A percentile compares a stretch with the other conserved stretches of the same genome.
Evolutionary conservation across 2,888 invertebrate genomes (phyloP).

Genomic region (Aleiodes alternator): DNA sequence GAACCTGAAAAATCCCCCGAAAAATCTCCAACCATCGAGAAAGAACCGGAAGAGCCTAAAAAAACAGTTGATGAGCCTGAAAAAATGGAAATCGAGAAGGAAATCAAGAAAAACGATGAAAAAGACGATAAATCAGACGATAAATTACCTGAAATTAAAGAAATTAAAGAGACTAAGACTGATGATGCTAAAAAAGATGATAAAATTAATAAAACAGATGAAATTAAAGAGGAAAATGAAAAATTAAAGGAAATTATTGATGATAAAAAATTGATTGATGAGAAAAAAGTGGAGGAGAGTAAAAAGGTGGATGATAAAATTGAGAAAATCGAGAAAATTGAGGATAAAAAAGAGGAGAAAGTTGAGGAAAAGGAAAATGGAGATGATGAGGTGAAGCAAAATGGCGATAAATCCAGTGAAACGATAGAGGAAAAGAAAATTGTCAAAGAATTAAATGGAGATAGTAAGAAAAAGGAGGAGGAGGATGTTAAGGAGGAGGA

Average conservation of each 20-base stretch:
- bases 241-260: constrained; percentile 53
- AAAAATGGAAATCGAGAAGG: constrained; percentile 57
- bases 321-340: constrained; percentile 41
- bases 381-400: constrained; percentile 54
- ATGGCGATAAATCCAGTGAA: constrained; percentile 56
- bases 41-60: constrained; percentile 58
- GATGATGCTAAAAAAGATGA: constrained; percentile 44
- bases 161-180: constrained; percentile 35
- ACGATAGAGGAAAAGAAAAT: constrained; percentile 44
- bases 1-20: constrained; percentile 65
- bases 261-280: constrained; percentile 55
- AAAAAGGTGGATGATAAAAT: constrained; percentile 33
- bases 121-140: constrained; percentile 39
- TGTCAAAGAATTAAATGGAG: constrained; percentile 47
- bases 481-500: constrained; percentile 50
- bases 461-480: constrained; percentile 34
- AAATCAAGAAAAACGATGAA: constrained; percentile 50
- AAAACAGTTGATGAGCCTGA: constrained; percentile 49
- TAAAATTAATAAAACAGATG: constrained; percentile 35
- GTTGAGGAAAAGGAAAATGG: constrained; percentile 53
- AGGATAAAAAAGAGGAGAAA: constrained; percentile 48
- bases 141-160: constrained; percentile 40
- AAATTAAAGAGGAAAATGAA: constrained; percentile 53
- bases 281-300: constrained; percentile 55
- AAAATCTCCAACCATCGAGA: constrained; percentile 65